These are phyloP conservation scores for Zapus hudsonius DNA, from an alignment of 2,113 vertebrate genomes.

Conservation along the genomic window DNA sequence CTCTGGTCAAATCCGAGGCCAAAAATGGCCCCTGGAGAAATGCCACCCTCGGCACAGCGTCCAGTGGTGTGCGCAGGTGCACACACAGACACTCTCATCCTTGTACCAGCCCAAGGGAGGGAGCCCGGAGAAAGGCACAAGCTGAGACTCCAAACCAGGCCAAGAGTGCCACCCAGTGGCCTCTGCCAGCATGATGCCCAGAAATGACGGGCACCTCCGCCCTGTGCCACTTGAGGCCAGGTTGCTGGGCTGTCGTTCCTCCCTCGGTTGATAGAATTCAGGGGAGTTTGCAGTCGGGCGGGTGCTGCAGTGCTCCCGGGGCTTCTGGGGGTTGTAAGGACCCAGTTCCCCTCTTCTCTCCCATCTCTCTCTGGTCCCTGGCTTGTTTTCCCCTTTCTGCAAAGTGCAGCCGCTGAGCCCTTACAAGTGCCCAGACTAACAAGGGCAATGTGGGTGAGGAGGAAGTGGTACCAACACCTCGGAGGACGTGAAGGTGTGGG, in stretches of 20 bases:
- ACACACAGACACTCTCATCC: too few species aligned
- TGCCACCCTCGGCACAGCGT: background rate
- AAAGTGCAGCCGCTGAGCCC: background rate
- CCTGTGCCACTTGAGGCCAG: background rate
- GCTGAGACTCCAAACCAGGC: background rate
- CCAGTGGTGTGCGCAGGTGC: background rate
- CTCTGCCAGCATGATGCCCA: background rate
- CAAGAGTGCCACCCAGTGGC: slow-evolving; percentile 55
- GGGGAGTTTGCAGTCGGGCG: background rate
- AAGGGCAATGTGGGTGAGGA: background rate
- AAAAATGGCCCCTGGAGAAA: slow-evolving; percentile 22
- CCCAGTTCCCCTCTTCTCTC: background rate
- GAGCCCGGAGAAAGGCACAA: background rate
- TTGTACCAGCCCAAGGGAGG: background rate
- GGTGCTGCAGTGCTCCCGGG: too few species aligned
- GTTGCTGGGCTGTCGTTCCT: background rate
- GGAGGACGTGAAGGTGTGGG: rapidly evolving
- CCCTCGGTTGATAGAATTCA: background rate
- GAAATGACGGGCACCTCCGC: background rate
- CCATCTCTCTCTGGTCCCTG: background rate
- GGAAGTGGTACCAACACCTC: background rate
- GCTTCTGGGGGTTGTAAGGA: background rate
- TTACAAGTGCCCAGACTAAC: background rate
- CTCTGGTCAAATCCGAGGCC: background rate
- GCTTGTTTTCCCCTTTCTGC: background rate